Evolutionary conservation across 2,113 vertebrate species (phyloP).

Genomic region (Hirundichthys speculiger): DNA sequence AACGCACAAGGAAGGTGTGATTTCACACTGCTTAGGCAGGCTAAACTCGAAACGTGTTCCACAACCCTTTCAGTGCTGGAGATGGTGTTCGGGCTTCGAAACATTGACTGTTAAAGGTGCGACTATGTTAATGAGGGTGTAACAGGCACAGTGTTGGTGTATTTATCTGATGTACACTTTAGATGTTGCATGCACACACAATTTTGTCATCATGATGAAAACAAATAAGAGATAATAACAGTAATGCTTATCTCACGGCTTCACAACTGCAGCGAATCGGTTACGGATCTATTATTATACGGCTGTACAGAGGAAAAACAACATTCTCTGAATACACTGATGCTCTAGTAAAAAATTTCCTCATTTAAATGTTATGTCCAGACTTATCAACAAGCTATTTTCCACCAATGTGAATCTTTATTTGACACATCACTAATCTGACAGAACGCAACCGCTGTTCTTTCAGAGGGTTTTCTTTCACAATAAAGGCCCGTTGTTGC

Average conservation of each 20-base stretch:
- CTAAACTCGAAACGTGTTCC: conserved; percentile 70
- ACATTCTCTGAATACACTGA: no score
- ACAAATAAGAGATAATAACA: conserved; percentile 13
- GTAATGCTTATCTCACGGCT: conserved; percentile 4
- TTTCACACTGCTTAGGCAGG: conserved; percentile 77
- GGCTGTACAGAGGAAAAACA: no score
- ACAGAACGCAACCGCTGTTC: no score
- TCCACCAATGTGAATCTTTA: no score
- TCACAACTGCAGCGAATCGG: not conserved
- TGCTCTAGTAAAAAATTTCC: no score
- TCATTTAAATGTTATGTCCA: no score
- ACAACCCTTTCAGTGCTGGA: conserved; percentile 64
- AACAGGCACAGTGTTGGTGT: conserved; percentile 33
- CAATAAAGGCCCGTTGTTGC: no score
- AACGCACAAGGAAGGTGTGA: conserved; percentile 72
- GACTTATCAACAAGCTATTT: no score
- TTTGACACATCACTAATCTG: no score
- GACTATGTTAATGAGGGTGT: conserved; percentile 55
- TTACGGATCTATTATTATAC: not conserved
- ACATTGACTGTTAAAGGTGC: conserved; percentile 47
- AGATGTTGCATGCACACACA: conserved; percentile 13
- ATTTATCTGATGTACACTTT: conserved; percentile 30
- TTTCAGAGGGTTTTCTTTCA: no score
- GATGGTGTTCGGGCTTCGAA: conserved; percentile 24
- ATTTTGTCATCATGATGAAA: conserved; percentile 28